A percentile compares a stretch with the other conserved stretches of the same genome.
These are phyloP conservation scores for Heteromurus nitidus DNA, from an alignment of 2,888 invertebrate species.

Conservation along the genomic window DNA sequence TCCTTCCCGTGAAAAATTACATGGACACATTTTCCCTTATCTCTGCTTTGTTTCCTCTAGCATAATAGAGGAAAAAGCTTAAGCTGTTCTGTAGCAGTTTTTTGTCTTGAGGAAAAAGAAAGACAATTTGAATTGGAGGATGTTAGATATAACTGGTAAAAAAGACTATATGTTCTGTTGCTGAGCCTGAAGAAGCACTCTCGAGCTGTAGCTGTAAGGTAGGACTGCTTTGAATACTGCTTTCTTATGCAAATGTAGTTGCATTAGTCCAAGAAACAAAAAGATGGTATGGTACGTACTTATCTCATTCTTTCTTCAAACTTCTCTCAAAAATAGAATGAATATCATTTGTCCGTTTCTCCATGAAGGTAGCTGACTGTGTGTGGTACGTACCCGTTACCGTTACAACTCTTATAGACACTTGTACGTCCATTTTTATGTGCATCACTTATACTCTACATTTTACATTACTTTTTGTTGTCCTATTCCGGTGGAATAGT, in stretches of 20 bases:
- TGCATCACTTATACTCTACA: background rate
- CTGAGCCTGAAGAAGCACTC: background rate
- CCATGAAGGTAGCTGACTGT: background rate
- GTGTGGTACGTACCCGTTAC: background rate
- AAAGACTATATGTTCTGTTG: background rate
- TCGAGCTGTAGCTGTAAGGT: background rate
- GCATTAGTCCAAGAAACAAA: slow-evolving; percentile 20
- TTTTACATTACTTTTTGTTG: slow-evolving; percentile 4
- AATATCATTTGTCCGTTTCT: background rate
- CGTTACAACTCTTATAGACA: background rate
- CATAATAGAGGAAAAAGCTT: background rate
- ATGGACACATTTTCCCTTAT: background rate
- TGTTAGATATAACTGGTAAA: background rate
- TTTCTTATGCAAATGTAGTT: slow-evolving; percentile 44
- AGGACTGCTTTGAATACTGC: too few species aligned
- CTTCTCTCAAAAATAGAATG: background rate
- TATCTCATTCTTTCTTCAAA: background rate
- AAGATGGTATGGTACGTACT: background rate
- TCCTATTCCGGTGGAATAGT: background rate
- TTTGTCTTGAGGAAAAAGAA: background rate
- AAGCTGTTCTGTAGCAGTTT: background rate
- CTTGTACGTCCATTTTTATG: background rate
- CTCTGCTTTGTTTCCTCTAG: background rate
- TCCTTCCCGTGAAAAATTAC: background rate
- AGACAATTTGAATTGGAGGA: slow-evolving; percentile 4